phyloP scores from a whole-genome alignment of 1,140 invertebrate species.

The Eumaeus atala region DNA sequence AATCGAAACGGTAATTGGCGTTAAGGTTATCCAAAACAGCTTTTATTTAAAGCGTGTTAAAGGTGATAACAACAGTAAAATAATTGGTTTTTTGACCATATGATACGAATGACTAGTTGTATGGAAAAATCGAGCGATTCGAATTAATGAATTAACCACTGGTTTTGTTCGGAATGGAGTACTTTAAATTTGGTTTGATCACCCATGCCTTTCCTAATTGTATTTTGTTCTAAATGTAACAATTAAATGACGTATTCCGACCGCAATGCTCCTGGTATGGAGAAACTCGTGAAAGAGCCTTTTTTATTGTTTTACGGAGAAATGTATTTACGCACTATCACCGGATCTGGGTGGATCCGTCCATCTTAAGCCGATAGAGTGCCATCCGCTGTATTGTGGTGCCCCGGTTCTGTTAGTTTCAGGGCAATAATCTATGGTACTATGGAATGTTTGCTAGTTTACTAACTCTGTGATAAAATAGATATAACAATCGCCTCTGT shows the following conservation, averaged over 20 bases:
- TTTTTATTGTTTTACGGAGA: too few species aligned
- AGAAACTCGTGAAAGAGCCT: too few species aligned
- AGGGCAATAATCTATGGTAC: too few species aligned
- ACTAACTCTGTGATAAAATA: too few species aligned
- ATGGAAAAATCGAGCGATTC: constrained; percentile 34
- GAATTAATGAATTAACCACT: constrained; percentile 49
- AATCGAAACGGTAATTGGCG: constrained; percentile 30
- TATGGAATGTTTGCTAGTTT: too few species aligned
- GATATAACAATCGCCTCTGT: too few species aligned
- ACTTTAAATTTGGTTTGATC: constrained; percentile 22
- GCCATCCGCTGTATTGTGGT: too few species aligned
- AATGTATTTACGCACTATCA: too few species aligned
- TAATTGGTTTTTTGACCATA: constrained; percentile 19
- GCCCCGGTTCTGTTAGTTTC: too few species aligned
- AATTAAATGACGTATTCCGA: neutral
- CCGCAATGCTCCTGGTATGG: too few species aligned
- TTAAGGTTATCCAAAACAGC: constrained; percentile 3
- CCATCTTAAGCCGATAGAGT: too few species aligned
- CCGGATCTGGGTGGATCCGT: too few species aligned
- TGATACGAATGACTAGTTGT: constrained; percentile 31
- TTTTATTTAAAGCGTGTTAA: constrained; percentile 15
- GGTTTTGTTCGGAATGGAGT: constrained; percentile 31
- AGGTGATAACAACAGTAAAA: constrained; percentile 12
- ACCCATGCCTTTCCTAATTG: constrained; percentile 4
- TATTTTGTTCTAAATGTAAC: neutral